These are phyloP conservation scores for Drosophila cracens DNA, from an alignment of 2,888 invertebrate genomes.

Conservation along the genomic window DNA sequence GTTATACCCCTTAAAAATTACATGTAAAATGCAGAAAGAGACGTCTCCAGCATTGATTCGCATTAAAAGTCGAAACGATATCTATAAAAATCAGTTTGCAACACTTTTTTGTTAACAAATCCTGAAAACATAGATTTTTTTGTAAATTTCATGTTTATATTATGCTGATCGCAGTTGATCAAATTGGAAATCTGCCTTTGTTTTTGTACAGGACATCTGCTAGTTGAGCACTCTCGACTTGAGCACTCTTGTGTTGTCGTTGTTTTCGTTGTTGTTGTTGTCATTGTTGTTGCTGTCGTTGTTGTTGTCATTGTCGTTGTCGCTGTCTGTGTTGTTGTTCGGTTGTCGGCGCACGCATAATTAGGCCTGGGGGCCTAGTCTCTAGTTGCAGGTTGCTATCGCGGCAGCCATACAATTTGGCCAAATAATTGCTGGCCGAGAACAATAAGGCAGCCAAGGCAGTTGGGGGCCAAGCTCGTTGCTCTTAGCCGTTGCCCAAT, in stretches of 20 bases:
- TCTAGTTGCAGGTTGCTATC: constrained; percentile 39
- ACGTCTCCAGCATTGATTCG: neutral
- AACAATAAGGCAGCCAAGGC: constrained; percentile 58
- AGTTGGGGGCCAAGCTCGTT: constrained; percentile 21
- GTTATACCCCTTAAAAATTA: constrained; percentile 9
- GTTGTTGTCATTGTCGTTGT: constrained; percentile 26
- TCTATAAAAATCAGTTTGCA: neutral
- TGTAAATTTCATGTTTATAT: neutral
- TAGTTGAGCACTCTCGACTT: constrained; percentile 2
- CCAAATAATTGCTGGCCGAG: constrained; percentile 69
- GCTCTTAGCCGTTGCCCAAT: constrained; percentile 48
- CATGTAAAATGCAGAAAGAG: too few relatives aligned
- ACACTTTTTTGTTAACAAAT: neutral
- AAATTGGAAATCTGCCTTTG: neutral
- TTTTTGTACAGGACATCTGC: neutral
- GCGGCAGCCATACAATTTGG: constrained; percentile 43
- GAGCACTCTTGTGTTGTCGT: constrained; percentile 7
- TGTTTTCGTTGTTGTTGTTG: constrained; percentile 18
- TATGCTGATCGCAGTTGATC: neutral
- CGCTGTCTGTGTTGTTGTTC: constrained; percentile 46
- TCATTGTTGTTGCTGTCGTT: constrained; percentile 2
- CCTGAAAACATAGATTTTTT: neutral
- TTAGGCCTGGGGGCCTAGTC: constrained; percentile 57
- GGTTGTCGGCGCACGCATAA: constrained; percentile 72
- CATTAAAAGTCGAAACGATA: neutral